phyloP scores from a whole-genome alignment of 2,113 vertebrate species.

The Casuarius casuarius region DNA sequence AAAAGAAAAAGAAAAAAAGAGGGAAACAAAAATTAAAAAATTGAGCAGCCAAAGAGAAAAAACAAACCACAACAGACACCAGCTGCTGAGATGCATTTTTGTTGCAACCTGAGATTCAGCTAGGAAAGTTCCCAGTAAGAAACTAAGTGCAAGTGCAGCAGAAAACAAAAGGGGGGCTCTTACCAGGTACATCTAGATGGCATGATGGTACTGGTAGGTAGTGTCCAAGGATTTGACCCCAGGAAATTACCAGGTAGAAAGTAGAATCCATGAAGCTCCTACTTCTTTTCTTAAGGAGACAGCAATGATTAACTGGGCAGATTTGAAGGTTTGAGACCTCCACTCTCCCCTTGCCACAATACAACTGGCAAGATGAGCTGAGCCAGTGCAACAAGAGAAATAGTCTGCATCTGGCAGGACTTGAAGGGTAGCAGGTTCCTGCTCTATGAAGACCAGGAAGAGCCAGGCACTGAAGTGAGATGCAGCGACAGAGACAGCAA shows the following conservation, averaged over 20 bases:
- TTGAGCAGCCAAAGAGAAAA: neutral
- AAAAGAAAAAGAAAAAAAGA: neutral
- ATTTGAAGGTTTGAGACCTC: neutral
- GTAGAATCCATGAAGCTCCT: neutral
- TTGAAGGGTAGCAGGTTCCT: neutral
- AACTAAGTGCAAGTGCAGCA: neutral
- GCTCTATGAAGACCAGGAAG: neutral
- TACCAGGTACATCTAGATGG: neutral
- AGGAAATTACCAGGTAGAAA: neutral
- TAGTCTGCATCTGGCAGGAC: neutral
- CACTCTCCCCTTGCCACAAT: neutral
- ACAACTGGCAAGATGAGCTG: neutral
- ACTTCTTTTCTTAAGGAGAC: neutral
- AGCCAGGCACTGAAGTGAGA: neutral
- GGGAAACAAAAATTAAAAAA: neutral
- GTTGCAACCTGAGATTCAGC: neutral
- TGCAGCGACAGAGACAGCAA: neutral
- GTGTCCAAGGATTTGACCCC: neutral
- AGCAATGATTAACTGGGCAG: neutral
- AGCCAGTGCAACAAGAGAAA: rapidly evolving
- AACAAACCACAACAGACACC: neutral
- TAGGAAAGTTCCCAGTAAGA: neutral
- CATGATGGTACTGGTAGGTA: neutral
- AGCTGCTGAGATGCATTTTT: neutral
- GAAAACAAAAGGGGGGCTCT: neutral